Percentiles rank a stretch among this genome's conserved stretches.
Evolutionary conservation across 2,113 vertebrate species (phyloP).

Genomic region (Aleadryas rufinucha): DNA sequence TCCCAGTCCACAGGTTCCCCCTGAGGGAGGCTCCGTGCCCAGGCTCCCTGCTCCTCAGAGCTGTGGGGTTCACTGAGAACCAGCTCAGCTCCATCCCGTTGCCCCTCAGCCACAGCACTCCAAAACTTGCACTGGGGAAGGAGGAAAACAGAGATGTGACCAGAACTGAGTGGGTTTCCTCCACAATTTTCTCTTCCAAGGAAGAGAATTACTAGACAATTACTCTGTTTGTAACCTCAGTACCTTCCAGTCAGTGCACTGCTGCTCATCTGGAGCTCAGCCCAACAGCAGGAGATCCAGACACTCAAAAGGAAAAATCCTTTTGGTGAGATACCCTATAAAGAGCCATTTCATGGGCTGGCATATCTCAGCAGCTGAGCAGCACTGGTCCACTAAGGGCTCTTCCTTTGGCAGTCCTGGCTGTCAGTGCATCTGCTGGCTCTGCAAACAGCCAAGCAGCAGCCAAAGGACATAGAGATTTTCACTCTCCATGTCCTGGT

Average conservation of each 20-base stretch:
- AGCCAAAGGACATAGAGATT: neutral
- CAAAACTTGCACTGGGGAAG: neutral
- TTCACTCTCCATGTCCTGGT: neutral
- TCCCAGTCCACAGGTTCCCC: neutral
- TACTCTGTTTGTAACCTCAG: neutral
- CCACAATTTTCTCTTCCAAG: neutral
- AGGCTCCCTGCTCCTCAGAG: neutral
- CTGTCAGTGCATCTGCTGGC: neutral
- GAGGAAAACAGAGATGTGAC: neutral
- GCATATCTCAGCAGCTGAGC: neutral
- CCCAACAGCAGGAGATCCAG: neutral
- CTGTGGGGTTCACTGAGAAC: neutral
- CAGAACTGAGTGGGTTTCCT: neutral
- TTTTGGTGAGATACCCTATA: neutral
- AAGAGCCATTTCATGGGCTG: neutral
- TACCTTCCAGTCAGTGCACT: neutral
- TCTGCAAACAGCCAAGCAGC: neutral
- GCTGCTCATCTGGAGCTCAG: neutral
- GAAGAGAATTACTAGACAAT: too few relatives aligned
- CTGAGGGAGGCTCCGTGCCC: neutral
- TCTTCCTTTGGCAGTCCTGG: neutral
- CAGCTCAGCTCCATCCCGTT: rapidly evolving
- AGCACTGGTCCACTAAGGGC: neutral
- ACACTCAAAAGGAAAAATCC: neutral
- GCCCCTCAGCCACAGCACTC: neutral